Evolutionary conservation across 2,113 vertebrate species (phyloP).

Genomic region (Microtus oregoni): DNA sequence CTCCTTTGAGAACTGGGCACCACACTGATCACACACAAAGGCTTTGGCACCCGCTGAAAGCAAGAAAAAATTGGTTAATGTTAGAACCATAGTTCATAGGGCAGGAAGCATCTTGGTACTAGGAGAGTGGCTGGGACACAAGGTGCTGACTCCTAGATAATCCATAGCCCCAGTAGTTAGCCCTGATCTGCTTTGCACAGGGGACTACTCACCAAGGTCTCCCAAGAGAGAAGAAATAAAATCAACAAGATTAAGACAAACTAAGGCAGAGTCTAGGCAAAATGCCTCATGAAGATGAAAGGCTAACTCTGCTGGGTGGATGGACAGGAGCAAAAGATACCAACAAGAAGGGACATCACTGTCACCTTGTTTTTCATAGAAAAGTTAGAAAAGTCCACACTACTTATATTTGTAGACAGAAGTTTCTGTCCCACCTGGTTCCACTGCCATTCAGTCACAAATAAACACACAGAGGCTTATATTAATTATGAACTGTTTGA

Average conservation of each 20-base stretch:
- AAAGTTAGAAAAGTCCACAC: background rate
- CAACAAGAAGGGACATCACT: rapidly evolving
- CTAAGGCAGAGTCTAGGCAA: background rate
- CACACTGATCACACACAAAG: slow-evolving; percentile 98
- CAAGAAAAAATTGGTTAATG: slow-evolving; percentile 52
- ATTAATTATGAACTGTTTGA: too few species aligned
- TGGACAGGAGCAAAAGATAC: background rate
- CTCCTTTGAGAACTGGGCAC: slow-evolving; percentile 97
- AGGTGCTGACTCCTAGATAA: background rate
- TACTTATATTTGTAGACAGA: background rate
- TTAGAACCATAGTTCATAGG: background rate
- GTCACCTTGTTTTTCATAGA: background rate
- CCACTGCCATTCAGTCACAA: too few species aligned
- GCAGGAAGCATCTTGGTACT: rapidly evolving
- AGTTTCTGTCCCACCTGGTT: too few species aligned
- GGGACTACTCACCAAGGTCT: background rate
- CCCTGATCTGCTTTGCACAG: background rate
- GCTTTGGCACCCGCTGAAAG: slow-evolving; percentile 96
- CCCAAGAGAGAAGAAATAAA: background rate
- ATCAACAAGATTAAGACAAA: background rate
- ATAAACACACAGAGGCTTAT: too few species aligned
- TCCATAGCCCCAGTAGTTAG: background rate
- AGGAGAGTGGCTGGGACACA: background rate
- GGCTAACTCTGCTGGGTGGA: background rate
- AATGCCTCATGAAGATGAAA: background rate